Evolutionary conservation across 2,888 invertebrate species (phyloP), one percentile per base, ranked within the genome.

Genomic region (Adelphocoris suturalis): DNA sequence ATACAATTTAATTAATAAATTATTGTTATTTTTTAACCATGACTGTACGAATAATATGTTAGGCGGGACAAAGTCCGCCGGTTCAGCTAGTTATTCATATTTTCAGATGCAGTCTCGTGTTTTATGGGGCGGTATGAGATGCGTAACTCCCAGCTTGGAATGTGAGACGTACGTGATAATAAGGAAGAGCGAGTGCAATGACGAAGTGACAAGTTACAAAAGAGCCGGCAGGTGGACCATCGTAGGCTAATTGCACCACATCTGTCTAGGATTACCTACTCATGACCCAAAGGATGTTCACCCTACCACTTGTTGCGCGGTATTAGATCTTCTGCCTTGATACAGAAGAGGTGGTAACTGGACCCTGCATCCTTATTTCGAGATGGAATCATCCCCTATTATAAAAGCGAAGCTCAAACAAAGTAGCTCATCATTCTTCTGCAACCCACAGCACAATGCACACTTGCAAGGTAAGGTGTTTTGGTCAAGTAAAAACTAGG

Each of bases 311-410:
- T 9, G 16, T 57, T 57, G 61, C 85, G 61, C 57, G 27, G 55
- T 13, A 14, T 27, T 61, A 46, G 48, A 82, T 48, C 37, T 85
- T 85, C 85, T 57, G 16, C 47, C 55, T 37, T 13, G 57, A 57
- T 57, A 61, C 5, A 5, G 55, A 19, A 12, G 23, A 55, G 37
- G 57, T 85, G 85, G 55, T 57, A 85, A 85, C 85, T 85, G 85
- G 85, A 85, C 85, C 85, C 55, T 85, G 57, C 85, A 85, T 85
- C 85, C 85, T 85, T 46, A 85, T 61, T 85, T 61, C 61, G 85
- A 57, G 57, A 85, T 37, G 57, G 57, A 85, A 78, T 28, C 57
- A 57, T 85, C 85, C 57, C 57, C 85, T 55, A 57, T 85, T 85
- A 85, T 85, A 85, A 85, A 85, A 85, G 85, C 55, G 27, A 85